Evolutionary conservation across 2,113 vertebrate genomes (phyloP).

Genomic region (Oncorhynchus clarkii): DNA sequence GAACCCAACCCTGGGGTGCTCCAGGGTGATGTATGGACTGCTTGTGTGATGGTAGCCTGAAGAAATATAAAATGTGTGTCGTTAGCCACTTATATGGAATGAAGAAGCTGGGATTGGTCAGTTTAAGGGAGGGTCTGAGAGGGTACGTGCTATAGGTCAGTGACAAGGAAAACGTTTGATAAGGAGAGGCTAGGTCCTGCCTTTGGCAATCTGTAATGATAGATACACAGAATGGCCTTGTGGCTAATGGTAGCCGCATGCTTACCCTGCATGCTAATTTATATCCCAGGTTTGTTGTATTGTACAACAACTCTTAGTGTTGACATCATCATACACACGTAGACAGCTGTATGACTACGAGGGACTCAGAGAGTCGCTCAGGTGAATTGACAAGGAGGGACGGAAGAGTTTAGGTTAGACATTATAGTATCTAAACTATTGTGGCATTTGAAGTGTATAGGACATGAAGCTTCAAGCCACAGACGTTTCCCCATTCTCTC

Average conservation of each 20-base stretch:
- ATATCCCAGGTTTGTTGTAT: not conserved
- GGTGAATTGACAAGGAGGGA: not conserved
- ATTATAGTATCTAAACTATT: not conserved
- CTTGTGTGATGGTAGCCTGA: constrained; percentile 20
- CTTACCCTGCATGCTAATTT: constrained; percentile 2
- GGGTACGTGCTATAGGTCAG: constrained; percentile 29
- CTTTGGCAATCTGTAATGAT: constrained; percentile 13
- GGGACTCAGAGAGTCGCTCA: not conserved
- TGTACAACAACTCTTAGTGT: not conserved
- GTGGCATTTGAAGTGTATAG: constrained; percentile 16
- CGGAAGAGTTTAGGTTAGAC: not conserved
- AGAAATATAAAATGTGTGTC: constrained; percentile 16
- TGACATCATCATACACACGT: not conserved
- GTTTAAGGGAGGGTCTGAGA: constrained; percentile 9
- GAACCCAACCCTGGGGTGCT: constrained; percentile 30
- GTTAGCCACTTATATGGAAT: constrained; percentile 1
- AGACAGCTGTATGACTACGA: not conserved
- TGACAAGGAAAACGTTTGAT: constrained; percentile 9
- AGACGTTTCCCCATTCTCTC: not conserved
- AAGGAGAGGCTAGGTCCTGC: constrained; percentile 28
- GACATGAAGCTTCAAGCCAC: not conserved
- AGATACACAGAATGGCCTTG: constrained; percentile 20
- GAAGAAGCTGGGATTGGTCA: constrained; percentile 9
- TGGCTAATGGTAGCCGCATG: not conserved
- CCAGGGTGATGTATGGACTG: constrained; percentile 12